phyloP scores from a whole-genome alignment of 2,113 vertebrate genomes.

The Siniperca knerii region DNA sequence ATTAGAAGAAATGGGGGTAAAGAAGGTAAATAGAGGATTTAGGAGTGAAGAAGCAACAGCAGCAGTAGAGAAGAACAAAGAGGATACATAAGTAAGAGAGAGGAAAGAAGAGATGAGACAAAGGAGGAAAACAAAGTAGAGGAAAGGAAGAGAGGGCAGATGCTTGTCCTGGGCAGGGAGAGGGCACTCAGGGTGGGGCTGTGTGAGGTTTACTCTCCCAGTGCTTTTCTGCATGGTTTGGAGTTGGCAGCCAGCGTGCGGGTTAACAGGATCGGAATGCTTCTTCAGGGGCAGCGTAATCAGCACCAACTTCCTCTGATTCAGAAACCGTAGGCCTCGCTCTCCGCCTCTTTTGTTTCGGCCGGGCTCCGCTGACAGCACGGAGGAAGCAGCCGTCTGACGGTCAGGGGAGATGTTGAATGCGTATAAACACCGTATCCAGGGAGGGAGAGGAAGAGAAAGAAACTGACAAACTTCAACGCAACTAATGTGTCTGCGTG shows the following conservation, averaged over 20 bases:
- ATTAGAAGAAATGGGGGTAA: conserved; percentile 64
- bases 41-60: neutral
- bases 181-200: conserved; percentile 59
- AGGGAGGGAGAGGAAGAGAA: conserved; percentile 38
- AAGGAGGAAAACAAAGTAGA: neutral
- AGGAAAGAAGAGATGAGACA: conserved; percentile 7
- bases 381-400: conserved; percentile 78
- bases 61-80: neutral
- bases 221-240: conserved; percentile 43
- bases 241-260: conserved; percentile 57
- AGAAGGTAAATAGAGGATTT: conserved; percentile 3
- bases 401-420: conserved; percentile 66
- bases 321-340: conserved; percentile 67
- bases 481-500: conserved; percentile 52
- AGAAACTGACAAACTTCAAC: conserved; percentile 50
- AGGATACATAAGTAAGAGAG: neutral
- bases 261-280: conserved; percentile 80
- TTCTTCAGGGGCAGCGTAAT: conserved; percentile 79
- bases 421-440: conserved; percentile 68
- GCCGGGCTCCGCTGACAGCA: conserved; percentile 73
- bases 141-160: conserved; percentile 25
- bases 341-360: conserved; percentile 81
- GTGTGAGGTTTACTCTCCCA: conserved; percentile 43
- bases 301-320: conserved; percentile 84
- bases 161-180: conserved; percentile 28